phyloP scores from a whole-genome alignment of 2,888 invertebrate genomes.

The Erebia epiphron region DNA sequence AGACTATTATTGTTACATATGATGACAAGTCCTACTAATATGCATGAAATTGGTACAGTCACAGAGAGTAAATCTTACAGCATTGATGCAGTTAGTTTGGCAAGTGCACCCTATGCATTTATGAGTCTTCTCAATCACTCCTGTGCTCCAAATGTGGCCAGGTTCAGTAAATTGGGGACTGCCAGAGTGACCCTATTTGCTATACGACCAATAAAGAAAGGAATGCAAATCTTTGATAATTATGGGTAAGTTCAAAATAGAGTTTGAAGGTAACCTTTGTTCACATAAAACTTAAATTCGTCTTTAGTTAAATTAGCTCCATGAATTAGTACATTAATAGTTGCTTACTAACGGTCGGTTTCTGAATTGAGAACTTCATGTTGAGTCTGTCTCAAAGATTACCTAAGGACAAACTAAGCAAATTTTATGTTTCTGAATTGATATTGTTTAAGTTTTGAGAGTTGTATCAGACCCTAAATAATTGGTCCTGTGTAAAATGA shows the following conservation, averaged over 20 bases:
- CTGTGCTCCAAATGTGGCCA: constrained; percentile 91
- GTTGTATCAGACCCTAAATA: too few species aligned
- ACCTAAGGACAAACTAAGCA: too few species aligned
- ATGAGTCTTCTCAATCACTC: constrained; percentile 93
- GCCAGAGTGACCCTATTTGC: constrained; percentile 77
- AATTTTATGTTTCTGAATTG: too few species aligned
- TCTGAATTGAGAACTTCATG: too few species aligned
- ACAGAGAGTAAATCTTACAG: constrained; percentile 61
- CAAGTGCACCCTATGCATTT: constrained; percentile 90
- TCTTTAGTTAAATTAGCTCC: too few species aligned
- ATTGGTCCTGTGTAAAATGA: too few species aligned
- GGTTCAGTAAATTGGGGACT: constrained; percentile 76
- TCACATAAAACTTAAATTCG: too few species aligned
- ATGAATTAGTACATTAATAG: too few species aligned
- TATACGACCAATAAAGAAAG: constrained; percentile 86
- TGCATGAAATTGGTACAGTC: constrained; percentile 88
- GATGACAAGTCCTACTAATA: constrained; percentile 93
- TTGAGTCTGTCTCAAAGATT: too few species aligned
- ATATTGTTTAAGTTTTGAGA: too few species aligned
- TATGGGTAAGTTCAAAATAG: constrained; percentile 87
- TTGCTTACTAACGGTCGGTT: too few species aligned
- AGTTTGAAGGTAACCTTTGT: too few species aligned
- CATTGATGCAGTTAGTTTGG: constrained; percentile 71
- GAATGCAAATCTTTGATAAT: constrained; percentile 90
- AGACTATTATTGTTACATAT: constrained; percentile 88